phyloP scores from a whole-genome alignment of 2,113 vertebrate genomes.

The Bothrops jararaca region DNA sequence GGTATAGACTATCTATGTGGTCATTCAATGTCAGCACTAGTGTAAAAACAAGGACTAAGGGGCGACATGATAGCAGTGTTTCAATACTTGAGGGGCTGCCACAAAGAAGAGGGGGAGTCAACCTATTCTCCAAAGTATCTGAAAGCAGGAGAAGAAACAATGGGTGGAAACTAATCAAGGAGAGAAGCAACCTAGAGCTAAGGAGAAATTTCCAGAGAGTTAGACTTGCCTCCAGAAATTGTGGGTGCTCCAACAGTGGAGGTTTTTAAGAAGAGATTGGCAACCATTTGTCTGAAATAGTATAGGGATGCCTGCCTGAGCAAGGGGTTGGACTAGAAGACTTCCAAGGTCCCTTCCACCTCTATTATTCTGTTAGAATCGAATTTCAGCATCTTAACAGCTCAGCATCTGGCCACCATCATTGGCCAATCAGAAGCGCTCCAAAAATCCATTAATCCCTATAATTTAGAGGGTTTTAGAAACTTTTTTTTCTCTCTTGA shows the following conservation, averaged over 20 bases:
- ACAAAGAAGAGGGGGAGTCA: neutral
- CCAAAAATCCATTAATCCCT: neutral
- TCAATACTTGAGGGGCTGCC: neutral
- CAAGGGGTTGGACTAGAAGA: neutral
- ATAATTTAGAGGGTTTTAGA: neutral
- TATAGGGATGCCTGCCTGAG: neutral
- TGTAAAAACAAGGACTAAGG: neutral
- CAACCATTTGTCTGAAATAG: neutral
- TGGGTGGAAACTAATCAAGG: neutral
- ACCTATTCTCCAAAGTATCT: neutral
- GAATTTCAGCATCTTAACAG: neutral
- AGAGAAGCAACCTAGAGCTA: neutral
- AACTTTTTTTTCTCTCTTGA: neutral
- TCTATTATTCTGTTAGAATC: neutral
- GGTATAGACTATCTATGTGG: neutral
- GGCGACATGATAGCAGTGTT: neutral
- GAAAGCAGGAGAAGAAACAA: neutral
- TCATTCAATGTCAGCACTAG: neutral
- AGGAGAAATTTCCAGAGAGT: neutral
- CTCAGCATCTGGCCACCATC: neutral
- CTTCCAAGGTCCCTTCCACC: neutral
- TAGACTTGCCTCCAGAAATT: neutral
- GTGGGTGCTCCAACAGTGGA: neutral
- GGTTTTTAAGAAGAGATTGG: neutral
- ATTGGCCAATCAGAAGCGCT: neutral